A percentile compares a stretch with the other conserved stretches of the same genome.
phyloP scores from a whole-genome alignment of 1,140 invertebrate species.

The Archegozetes longisetosus region DNA sequence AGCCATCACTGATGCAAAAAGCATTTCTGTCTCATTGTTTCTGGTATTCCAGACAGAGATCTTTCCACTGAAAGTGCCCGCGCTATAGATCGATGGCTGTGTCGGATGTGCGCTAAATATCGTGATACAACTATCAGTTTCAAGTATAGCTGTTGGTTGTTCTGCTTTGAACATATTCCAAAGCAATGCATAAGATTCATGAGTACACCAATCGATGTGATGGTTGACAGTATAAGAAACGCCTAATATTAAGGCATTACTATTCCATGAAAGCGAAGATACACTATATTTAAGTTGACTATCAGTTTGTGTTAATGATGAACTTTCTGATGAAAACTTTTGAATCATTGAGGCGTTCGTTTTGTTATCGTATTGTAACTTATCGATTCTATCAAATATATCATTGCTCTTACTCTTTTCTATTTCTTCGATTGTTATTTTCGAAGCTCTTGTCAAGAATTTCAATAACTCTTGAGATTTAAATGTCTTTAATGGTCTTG shows the following conservation, averaged over 20 bases:
- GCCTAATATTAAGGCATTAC: neutral
- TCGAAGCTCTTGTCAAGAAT: neutral
- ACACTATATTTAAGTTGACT: neutral
- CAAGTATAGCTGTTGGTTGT: constrained; percentile 16
- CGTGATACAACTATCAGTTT: constrained; percentile 19
- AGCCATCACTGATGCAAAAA: constrained; percentile 6
- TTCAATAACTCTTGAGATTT: neutral
- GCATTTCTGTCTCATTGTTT: constrained; percentile 16
- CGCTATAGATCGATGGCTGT: constrained; percentile 15
- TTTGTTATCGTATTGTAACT: neutral
- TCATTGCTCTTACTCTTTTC: neutral
- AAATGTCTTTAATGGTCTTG: neutral
- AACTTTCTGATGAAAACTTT: neutral
- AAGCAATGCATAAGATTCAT: constrained; percentile 11
- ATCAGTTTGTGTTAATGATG: neutral
- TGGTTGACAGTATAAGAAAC: constrained; percentile 2
- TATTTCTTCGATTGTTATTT: neutral
- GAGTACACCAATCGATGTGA: constrained; percentile 19
- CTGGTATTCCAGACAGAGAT: constrained; percentile 18
- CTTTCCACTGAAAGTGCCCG: constrained; percentile 19
- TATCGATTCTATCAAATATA: neutral
- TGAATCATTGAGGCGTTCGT: neutral
- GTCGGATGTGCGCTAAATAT: constrained; percentile 16
- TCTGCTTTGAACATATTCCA: constrained; percentile 19
- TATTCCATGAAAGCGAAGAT: neutral